These are phyloP conservation scores for Asobara japonica DNA, from an alignment of 1,140 invertebrate genomes.

Conservation along the genomic window DNA sequence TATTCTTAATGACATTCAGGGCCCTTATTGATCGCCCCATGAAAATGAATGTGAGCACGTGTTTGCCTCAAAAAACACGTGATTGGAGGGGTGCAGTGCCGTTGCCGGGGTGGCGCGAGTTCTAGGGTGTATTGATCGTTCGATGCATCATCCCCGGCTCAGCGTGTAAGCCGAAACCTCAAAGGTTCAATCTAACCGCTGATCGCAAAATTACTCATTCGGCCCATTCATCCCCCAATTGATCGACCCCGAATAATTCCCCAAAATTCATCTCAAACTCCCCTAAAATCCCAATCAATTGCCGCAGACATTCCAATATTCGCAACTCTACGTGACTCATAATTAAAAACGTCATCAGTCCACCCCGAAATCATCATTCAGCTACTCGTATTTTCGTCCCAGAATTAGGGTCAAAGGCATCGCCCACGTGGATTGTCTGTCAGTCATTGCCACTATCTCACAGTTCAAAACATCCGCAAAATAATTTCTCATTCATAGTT, in stretches of 20 bases:
- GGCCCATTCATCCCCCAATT: background rate
- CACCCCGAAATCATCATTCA: background rate
- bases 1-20: background rate
- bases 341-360: background rate
- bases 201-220: background rate
- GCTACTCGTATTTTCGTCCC: conserved; percentile 46
- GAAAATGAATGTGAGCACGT: background rate
- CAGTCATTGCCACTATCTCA: background rate
- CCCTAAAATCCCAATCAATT: too few relatives aligned
- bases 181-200: background rate
- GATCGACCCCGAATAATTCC: background rate
- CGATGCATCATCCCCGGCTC: conserved; percentile 39
- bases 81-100: conserved; percentile 2
- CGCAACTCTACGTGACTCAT: too few relatives aligned
- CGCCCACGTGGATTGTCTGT: conserved; percentile 46
- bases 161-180: conserved; percentile 45
- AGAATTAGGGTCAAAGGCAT: conserved; percentile 50
- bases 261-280: background rate
- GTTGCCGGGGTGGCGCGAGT: conserved; percentile 34
- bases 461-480: conserved; percentile 5
- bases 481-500: too few relatives aligned
- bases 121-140: conserved; percentile 48
- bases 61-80: background rate
- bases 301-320: too few relatives aligned
- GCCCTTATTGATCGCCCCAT: conserved; percentile 1